Percentiles rank a stretch among this genome's conserved stretches.
Evolutionary conservation across 2,113 vertebrate species (phyloP).

Genomic region (Tachycineta bicolor): DNA sequence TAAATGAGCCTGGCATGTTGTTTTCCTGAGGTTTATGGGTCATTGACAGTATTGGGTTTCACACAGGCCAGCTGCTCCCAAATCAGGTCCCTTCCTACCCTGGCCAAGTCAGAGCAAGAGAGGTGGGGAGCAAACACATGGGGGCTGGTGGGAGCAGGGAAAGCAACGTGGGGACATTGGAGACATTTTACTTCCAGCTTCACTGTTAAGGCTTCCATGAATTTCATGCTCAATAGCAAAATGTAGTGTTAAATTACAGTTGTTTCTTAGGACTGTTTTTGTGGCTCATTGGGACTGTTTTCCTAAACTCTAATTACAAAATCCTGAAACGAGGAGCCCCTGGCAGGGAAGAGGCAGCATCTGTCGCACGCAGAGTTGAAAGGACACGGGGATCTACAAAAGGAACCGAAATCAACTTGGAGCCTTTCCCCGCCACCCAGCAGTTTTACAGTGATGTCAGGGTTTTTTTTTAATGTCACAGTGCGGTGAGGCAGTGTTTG

Average conservation of each 20-base stretch:
- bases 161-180: neutral
- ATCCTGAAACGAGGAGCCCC: neutral
- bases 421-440: neutral
- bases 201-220: neutral
- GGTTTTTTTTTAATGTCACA: neutral
- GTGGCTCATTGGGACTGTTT: neutral
- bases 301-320: neutral
- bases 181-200: neutral
- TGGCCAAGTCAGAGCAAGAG: fast-evolving
- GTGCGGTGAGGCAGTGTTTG: neutral
- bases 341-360: neutral
- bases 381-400: neutral
- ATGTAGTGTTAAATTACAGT: neutral
- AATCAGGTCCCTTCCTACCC: neutral
- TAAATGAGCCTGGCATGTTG: neutral
- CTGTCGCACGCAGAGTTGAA: neutral
- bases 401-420: neutral
- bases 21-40: neutral
- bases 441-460: neutral
- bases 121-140: neutral
- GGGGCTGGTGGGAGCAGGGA: neutral
- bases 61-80: neutral
- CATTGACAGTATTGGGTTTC: neutral
- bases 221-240: neutral
- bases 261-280: neutral